These are phyloP conservation scores for Hypolimnas misippus DNA, from an alignment of 2,888 invertebrate species.

Conservation along the genomic window DNA sequence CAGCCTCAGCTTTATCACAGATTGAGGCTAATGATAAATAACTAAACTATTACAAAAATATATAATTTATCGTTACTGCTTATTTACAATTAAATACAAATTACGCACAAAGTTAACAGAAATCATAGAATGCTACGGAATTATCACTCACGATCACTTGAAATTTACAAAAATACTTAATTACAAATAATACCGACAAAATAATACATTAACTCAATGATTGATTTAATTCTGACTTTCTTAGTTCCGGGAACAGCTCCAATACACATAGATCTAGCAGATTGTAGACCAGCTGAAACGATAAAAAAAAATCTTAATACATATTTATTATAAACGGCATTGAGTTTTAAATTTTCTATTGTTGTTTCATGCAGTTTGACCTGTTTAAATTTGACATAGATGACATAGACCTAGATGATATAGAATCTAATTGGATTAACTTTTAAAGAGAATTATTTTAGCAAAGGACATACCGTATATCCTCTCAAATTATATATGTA, in stretches of 20 bases:
- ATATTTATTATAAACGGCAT: neutral
- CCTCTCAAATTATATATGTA: too few relatives aligned
- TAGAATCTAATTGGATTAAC: too few relatives aligned
- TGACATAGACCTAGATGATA: too few relatives aligned
- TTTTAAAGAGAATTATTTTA: too few relatives aligned
- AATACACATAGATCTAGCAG: conserved; percentile 89
- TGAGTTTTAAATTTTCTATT: too few relatives aligned
- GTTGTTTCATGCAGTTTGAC: too few relatives aligned
- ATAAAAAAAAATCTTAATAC: conserved; percentile 34
- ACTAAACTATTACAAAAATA: conserved; percentile 66
- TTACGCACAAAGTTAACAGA: conserved; percentile 49
- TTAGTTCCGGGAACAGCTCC: conserved; percentile 90
- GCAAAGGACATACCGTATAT: too few relatives aligned
- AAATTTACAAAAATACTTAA: conserved; percentile 50
- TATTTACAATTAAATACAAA: conserved; percentile 60
- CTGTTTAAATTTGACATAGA: too few relatives aligned
- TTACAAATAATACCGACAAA: conserved; percentile 46
- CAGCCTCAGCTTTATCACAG: conserved; percentile 38
- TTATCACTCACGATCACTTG: conserved; percentile 43
- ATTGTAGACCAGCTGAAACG: conserved; percentile 88
- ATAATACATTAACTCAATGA: conserved; percentile 58
- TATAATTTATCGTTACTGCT: conserved; percentile 55
- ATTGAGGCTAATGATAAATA: conserved; percentile 21
- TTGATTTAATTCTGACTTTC: conserved; percentile 45
- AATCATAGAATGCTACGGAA: conserved; percentile 46